Conservation (phyloP, 30 jellyfish, hydroid and myxozoan species). For the Cassiopea xamachana region DNA sequence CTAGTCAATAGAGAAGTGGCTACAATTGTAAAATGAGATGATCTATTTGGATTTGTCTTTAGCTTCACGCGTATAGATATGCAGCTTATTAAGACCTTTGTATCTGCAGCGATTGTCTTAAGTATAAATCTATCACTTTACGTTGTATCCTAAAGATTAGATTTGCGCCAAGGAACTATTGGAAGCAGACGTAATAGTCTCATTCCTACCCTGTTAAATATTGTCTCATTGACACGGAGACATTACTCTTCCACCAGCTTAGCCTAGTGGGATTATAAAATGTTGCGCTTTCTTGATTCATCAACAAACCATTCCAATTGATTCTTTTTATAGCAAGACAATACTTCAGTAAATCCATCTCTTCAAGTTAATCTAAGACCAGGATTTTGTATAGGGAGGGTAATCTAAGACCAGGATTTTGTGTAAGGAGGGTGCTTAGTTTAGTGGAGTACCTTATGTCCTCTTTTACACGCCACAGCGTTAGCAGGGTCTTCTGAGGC, state of each 20-base stretch:
- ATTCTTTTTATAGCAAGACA: background rate
- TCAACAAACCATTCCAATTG: background rate
- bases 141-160: background rate
- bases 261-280: background rate
- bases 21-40: background rate
- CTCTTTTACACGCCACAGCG: no score
- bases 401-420: background rate
- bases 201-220: background rate
- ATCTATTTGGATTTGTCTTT: constrained; percentile 5
- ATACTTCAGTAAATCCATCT: background rate
- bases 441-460: no score
- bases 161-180: background rate
- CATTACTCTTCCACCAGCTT: no score
- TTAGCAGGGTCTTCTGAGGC: no score
- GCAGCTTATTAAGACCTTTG: background rate
- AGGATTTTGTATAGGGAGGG: background rate
- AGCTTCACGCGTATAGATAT: background rate
- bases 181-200: background rate
- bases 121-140: background rate
- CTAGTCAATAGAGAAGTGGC: background rate
- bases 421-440: background rate
- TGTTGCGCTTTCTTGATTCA: background rate
- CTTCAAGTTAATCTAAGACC: background rate
- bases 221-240: background rate
- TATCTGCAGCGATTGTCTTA: background rate